phyloP scores from a whole-genome alignment of 2,797 vertebrate genomes.

The Channa striata region DNA sequence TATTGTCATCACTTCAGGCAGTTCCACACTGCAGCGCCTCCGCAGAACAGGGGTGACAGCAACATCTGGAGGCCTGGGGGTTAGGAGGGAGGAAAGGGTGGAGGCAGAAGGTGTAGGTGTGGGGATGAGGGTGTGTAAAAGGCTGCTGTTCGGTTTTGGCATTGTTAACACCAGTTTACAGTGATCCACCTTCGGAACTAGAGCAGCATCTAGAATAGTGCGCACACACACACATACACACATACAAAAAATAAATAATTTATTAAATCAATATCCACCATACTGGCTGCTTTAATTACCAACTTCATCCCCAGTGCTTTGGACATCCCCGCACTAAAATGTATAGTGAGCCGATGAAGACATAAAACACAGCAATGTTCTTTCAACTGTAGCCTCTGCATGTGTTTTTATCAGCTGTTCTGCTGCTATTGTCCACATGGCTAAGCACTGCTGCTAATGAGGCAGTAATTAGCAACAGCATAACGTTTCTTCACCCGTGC shows the following conservation, averaged over 20 bases:
- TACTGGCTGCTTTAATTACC: conserved; percentile 69
- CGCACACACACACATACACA: no score
- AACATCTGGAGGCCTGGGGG: conserved; percentile 83
- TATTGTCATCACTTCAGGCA: conserved; percentile 95
- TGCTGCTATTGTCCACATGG: conserved; percentile 81
- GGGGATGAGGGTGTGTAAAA: conserved; percentile 61
- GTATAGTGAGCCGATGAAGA: conserved; percentile 78
- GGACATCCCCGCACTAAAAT: conserved; percentile 52
- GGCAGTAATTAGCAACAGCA: conserved; percentile 83
- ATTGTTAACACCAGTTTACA: conserved; percentile 41
- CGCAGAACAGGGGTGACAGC: conserved; percentile 79
- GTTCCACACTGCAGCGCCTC: conserved; percentile 89
- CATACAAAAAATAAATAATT: no score
- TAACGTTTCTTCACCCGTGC: conserved; percentile 81
- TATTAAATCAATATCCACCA: conserved; percentile 32
- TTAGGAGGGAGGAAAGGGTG: conserved; percentile 55
- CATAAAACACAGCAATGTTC: conserved; percentile 76
- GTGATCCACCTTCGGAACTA: conserved; percentile 24
- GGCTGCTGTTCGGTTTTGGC: conserved; percentile 50
- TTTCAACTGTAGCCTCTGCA: conserved; percentile 80
- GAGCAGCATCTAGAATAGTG: conserved; percentile 20
- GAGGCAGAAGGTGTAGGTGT: conserved; percentile 69
- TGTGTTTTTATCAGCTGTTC: conserved; percentile 84
- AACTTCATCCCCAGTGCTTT: conserved; percentile 69
- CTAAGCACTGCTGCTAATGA: conserved; percentile 82